Base-by-base conservation (phyloP, 2,888 invertebrate species). In the Parnassius smintheus region DNA sequence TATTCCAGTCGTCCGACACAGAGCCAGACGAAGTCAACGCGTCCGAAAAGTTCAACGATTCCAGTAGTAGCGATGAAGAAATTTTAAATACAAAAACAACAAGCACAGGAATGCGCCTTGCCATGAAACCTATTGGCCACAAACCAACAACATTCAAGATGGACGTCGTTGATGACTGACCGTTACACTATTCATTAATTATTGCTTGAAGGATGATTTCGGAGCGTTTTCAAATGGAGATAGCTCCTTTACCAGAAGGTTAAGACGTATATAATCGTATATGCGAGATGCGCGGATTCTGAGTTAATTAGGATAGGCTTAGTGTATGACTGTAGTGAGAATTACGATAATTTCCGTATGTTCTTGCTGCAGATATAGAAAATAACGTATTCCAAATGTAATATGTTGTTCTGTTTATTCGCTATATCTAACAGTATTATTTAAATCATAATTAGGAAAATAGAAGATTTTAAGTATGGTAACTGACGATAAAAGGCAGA, bases 31-130 rank as follows among this genome's bases (percentile, higher is more conserved):
- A 84, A 68, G 76, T 84, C 64, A 81, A 81, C 59, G 75, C 82
- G 70, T 75, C 83, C 68, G 84, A 80, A 65, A 85, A 75, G 68
- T 84, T 83, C 73, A 83, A 88, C 62, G 85, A 81, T 65, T 87
- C 87, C 11, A 90, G 89, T 76, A 88, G 87, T 70, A 84, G 87
- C 78, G 91, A 90, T 69, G 91, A 91, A 53, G 89, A 91, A 52
- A 85, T 88, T 68, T 72, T 85, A 64, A 84, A 85, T 74, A 78
- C 83, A 58, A 85, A 82, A 73, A 75, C 78, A 66, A 76, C 77
- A 65, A 75, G 78, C 65, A 76, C 77, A 58, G 82, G 82, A 68
- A 82, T 81, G 50, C 81, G 90, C 12, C 82, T 91, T 54, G 85
- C 91, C 11, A 88, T 91, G 85, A 88, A 88, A 72, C 84, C 85